phyloP scores from a whole-genome alignment of 2,797 vertebrate genomes.

The Anolis apletophallus region DNA sequence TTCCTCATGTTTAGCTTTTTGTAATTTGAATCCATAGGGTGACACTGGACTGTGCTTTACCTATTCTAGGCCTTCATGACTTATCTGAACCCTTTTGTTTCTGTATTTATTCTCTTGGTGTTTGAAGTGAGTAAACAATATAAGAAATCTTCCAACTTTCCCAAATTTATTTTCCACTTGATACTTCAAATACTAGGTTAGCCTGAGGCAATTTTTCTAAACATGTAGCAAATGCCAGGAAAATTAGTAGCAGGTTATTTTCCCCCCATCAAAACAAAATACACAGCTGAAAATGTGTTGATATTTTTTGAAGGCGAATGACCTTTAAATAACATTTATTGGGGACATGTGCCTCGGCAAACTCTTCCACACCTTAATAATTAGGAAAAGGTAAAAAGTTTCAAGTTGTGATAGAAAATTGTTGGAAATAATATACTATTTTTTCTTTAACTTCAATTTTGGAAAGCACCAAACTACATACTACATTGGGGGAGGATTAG shows the following conservation, averaged over 20 bases:
- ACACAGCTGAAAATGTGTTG: slow-evolving; percentile 53
- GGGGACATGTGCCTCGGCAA: slow-evolving; percentile 36
- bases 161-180: slow-evolving; percentile 33
- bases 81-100: neutral
- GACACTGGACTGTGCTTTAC: neutral
- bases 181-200: slow-evolving; percentile 21
- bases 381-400: neutral
- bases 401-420: neutral
- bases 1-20: too few relatives aligned
- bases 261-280: slow-evolving; percentile 28
- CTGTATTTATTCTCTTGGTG: slow-evolving; percentile 32
- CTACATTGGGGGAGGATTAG: too few relatives aligned
- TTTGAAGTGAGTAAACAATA: slow-evolving; percentile 30
- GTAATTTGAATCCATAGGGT: too few relatives aligned
- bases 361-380: slow-evolving; percentile 9
- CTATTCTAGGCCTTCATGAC: neutral
- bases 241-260: slow-evolving; percentile 52
- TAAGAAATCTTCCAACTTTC: slow-evolving; percentile 9
- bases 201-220: slow-evolving; percentile 62
- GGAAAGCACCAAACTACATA: neutral
- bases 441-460: neutral
- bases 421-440: neutral
- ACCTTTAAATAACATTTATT: slow-evolving; percentile 70
- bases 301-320: slow-evolving; percentile 46
- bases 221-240: slow-evolving; percentile 58